A percentile compares a stretch with the other conserved stretches of the same genome.
These are phyloP conservation scores for Macaria liturata DNA, from an alignment of 2,888 invertebrate species.

Conservation along the genomic window DNA sequence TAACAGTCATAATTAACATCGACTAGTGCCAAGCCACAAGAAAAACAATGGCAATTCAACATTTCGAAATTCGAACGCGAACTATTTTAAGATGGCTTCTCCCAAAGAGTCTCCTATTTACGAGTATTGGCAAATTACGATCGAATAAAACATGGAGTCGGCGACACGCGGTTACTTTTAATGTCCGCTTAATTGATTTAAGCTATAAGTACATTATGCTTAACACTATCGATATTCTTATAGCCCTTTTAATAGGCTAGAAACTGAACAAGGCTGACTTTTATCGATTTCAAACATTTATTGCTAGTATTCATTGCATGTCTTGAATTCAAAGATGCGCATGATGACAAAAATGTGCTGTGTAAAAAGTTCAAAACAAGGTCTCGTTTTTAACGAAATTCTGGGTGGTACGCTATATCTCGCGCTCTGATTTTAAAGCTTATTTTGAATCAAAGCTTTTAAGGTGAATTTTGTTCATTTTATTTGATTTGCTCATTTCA, in stretches of 20 bases:
- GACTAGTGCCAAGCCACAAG: constrained; percentile 11
- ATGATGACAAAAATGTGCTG: too few species aligned
- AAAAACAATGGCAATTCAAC: constrained; percentile 48
- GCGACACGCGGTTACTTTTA: constrained; percentile 57
- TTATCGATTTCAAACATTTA: too few species aligned
- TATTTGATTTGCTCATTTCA: too few species aligned
- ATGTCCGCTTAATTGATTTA: constrained; percentile 63
- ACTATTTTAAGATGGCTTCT: constrained; percentile 65
- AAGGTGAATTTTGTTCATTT: too few species aligned
- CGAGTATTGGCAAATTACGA: constrained; percentile 66
- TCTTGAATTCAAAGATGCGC: too few species aligned
- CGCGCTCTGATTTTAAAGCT: too few species aligned
- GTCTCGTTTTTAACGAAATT: too few species aligned
- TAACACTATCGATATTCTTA: constrained; percentile 41
- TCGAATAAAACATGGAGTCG: constrained; percentile 61
- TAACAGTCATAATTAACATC: constrained; percentile 7
- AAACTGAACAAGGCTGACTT: constrained; percentile 6
- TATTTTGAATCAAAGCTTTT: too few species aligned
- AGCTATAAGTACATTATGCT: constrained; percentile 43
- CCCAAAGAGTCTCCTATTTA: constrained; percentile 57
- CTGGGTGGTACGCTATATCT: too few species aligned
- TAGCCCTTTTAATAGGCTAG: constrained; percentile 19
- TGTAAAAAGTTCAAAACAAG: too few species aligned
- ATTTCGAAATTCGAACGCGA: constrained; percentile 52
- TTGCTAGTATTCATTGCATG: too few species aligned